These are phyloP conservation scores for Leucoraja erinaceus DNA, from an alignment of 2,113 vertebrate genomes.

Conservation along the genomic window DNA sequence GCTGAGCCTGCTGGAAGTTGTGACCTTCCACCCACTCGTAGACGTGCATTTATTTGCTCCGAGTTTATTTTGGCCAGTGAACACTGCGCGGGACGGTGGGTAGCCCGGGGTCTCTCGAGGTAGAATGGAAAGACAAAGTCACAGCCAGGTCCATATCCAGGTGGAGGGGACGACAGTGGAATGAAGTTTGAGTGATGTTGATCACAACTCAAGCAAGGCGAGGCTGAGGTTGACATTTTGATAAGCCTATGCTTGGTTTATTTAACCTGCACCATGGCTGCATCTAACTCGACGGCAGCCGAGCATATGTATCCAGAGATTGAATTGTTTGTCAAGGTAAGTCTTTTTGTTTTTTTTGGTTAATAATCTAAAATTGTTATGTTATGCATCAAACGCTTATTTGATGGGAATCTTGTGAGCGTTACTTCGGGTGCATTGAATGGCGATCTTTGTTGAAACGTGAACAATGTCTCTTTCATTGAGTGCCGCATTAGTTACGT, in stretches of 20 bases:
- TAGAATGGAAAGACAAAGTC: neutral
- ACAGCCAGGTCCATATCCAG: neutral
- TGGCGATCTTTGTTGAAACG: neutral
- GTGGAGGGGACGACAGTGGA: neutral
- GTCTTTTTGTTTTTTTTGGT: neutral
- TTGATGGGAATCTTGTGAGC: neutral
- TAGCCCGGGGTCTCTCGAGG: neutral
- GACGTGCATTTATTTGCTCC: neutral
- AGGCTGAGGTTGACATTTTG: neutral
- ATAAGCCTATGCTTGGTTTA: neutral
- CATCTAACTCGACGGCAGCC: neutral
- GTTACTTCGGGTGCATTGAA: neutral
- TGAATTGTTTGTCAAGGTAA: constrained; percentile 35
- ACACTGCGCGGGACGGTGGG: neutral
- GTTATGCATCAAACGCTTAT: neutral
- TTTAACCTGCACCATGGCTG: neutral
- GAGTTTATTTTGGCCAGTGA: too few species aligned
- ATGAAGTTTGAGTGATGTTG: neutral
- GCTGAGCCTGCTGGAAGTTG: neutral
- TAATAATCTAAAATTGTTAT: neutral
- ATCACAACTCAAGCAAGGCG: too few species aligned
- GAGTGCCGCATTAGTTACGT: neutral
- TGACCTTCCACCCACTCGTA: neutral
- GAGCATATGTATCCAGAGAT: neutral
- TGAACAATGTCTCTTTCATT: constrained; percentile 4